A percentile compares a stretch with the other conserved stretches of the same genome.
Evolutionary conservation across 2,888 invertebrate species (phyloP).

Genomic region (Koerneria pararmatus): DNA sequence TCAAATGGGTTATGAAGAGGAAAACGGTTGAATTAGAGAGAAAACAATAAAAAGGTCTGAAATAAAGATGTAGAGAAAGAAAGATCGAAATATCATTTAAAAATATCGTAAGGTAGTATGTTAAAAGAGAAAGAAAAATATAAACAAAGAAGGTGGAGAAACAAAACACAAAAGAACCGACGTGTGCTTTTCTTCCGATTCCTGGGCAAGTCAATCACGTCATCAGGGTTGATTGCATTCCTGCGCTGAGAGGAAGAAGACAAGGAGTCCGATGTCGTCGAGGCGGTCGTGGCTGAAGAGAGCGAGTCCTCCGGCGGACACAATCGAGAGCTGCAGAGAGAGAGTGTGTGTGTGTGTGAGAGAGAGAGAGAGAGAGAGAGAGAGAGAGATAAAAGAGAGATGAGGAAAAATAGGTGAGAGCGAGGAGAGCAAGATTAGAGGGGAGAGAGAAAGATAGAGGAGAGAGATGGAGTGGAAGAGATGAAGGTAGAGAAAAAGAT

Average conservation of each 20-base stretch:
- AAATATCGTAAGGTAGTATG: background rate
- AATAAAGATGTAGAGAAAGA: too few relatives aligned
- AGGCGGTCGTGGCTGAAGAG: conserved; percentile 36
- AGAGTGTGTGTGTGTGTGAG: background rate
- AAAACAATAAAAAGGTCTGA: too few relatives aligned
- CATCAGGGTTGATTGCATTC: conserved; percentile 54
- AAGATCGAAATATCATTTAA: too few relatives aligned
- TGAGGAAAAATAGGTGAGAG: background rate
- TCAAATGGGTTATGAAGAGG: background rate
- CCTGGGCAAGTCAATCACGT: conserved; percentile 48
- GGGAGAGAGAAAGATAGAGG: background rate
- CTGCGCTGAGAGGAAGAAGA: conserved; percentile 43
- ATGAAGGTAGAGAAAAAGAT: too few relatives aligned
- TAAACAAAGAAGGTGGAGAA: background rate
- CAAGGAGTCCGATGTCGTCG: conserved; percentile 38
- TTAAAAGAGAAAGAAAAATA: background rate
- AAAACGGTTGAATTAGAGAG: too few relatives aligned
- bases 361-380: conserved; percentile 15
- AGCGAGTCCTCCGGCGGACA: too few relatives aligned
- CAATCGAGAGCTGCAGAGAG: background rate
- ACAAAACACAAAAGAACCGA: conserved; percentile 3
- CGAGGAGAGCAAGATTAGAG: background rate
- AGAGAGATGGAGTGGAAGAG: background rate
- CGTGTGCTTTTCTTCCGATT: conserved; percentile 44
- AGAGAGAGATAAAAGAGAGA: conserved; percentile 10